Evolutionary conservation across 2,888 invertebrate genomes (phyloP), one percentile per base, ranked within the genome.

Genomic region (Lithophane socia): DNA sequence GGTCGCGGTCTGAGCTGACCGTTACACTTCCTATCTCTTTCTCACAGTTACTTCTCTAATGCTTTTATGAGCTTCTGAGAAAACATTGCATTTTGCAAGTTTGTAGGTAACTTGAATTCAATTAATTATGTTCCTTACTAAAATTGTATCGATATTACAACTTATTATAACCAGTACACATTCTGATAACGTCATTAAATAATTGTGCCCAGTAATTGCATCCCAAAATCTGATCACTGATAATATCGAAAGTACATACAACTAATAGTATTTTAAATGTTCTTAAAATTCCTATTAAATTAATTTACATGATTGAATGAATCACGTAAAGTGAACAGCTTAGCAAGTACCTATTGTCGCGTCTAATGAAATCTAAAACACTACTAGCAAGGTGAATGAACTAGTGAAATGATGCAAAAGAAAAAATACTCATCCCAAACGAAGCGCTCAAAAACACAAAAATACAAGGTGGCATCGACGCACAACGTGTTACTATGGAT

Each of bases 341-440:
- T 49, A 37, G 13, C 7, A 52, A 21, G 21, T 21, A 68, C 8
- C 44, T 42, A 18, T 8, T 60, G 44, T 3, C 21, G 21, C 29
- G 29, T 75, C 44, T 70, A 76, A 65, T 29, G 58, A 65, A 24
- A 60, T 16, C 24, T 82, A 75, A 60, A 79, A 29, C 37, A 68
- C 58, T 64, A 65, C 54, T 63, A 37, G 47, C 16, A 5, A 16
- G 29, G 58, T 47, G 68, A 68, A 68, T 54, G 10, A 24, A 58
- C 24, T 44, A 60, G 44, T 47, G 52, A 56, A 47, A 52, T 54
- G 13, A 49, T 44, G 67, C 67, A 70, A 60, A 56, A 37, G 24
- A 44, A 78, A 69, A 54, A 56, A 83, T 66, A 65, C 37, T 66
- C 73, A 79, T 16, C 47, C 66, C 69, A 70, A 76, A 68, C 64